A percentile compares a stretch with the other conserved stretches of the same genome.
phyloP scores from a whole-genome alignment of 2,113 vertebrate species.

The Charina bottae region DNA sequence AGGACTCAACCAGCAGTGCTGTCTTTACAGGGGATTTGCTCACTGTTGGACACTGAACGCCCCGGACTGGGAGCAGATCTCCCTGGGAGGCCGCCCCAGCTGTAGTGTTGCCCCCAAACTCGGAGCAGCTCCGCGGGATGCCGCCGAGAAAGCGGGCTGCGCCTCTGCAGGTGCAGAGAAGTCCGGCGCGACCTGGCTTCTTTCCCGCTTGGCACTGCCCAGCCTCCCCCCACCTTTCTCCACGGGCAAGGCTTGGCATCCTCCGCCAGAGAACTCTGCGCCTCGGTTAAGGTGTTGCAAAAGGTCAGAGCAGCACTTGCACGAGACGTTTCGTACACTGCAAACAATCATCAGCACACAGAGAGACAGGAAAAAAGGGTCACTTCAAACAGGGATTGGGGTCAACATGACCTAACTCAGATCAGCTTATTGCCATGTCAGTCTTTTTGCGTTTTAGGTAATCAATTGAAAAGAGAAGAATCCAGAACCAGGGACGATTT shows the following conservation, averaged over 20 bases:
- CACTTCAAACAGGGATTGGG: slow-evolving; percentile 54
- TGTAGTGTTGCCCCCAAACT: accelerated
- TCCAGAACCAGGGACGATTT: slow-evolving; percentile 52
- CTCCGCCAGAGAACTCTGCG: not conserved
- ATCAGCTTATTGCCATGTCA: slow-evolving; percentile 70
- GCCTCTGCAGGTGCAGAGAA: too few species aligned
- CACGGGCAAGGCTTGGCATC: not conserved
- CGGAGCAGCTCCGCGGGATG: too few species aligned
- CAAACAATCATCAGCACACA: not conserved
- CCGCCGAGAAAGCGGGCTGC: not conserved
- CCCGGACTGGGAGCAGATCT: not conserved
- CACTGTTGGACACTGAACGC: not conserved
- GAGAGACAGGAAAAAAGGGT: not conserved
- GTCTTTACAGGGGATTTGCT: not conserved
- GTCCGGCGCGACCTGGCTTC: not conserved
- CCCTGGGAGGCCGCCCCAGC: accelerated
- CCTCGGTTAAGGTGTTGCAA: not conserved
- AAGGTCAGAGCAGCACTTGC: not conserved
- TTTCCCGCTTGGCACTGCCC: not conserved
- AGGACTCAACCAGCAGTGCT: too few species aligned
- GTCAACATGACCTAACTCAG: slow-evolving; percentile 72
- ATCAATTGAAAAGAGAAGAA: slow-evolving; percentile 58
- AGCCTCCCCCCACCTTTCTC: too few species aligned
- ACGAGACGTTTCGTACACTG: not conserved
- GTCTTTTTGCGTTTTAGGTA: slow-evolving; percentile 64